A percentile compares a stretch with the other conserved stretches of the same genome.
phyloP scores from a whole-genome alignment of 2,113 vertebrate genomes.

The Micronycteris hirsuta region DNA sequence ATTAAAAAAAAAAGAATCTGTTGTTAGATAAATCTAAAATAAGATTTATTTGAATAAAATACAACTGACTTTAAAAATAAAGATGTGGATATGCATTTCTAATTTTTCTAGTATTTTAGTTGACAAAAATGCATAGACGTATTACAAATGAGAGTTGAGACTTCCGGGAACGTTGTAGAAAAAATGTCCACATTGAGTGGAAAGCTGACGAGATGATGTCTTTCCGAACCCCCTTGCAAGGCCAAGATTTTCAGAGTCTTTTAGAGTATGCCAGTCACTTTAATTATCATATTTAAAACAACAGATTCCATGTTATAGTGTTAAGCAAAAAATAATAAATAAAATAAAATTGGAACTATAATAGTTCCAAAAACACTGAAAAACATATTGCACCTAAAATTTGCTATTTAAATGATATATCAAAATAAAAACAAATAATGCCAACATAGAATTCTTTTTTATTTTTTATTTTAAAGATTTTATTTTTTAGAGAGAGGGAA shows the following conservation, averaged over 20 bases:
- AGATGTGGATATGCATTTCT: neutral
- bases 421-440: neutral
- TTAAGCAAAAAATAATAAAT: neutral
- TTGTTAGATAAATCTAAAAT: constrained; percentile 31
- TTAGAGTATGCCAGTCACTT: neutral
- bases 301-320: neutral
- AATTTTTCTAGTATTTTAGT: constrained; percentile 32
- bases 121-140: neutral
- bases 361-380: neutral
- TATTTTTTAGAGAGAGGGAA: too few relatives aligned
- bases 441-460: neutral
- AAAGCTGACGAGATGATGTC: neutral
- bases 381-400: constrained; percentile 9
- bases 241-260: neutral
- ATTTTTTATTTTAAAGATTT: too few relatives aligned
- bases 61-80: neutral
- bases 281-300: constrained; percentile 23
- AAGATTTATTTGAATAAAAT: constrained; percentile 53
- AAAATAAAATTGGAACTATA: too few relatives aligned
- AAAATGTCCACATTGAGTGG: neutral
- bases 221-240: neutral
- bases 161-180: neutral
- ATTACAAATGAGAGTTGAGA: neutral
- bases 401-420: neutral
- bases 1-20: neutral